These are phyloP conservation scores for Argopecten irradians DNA, from an alignment of 1,140 invertebrate species.

Conservation along the genomic window DNA sequence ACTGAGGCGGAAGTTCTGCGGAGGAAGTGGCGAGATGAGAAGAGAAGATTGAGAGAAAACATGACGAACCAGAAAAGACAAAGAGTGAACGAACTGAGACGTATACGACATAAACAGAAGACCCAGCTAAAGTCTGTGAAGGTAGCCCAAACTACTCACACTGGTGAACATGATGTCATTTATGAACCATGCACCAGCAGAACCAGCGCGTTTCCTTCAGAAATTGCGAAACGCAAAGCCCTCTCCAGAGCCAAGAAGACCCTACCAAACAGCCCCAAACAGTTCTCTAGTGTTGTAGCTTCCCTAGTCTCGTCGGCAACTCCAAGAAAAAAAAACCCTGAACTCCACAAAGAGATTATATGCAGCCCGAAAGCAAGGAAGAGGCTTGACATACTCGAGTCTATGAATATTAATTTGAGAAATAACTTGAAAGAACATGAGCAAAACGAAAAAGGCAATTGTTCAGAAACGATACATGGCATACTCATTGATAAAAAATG, in stretches of 20 bases:
- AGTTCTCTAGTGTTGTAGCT: neutral
- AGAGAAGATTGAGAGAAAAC: neutral
- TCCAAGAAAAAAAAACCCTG: slow-evolving; percentile 28
- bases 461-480: neutral
- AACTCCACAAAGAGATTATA: neutral
- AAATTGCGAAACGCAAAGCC: slow-evolving; percentile 13
- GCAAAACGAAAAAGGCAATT: neutral
- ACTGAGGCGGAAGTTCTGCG: slow-evolving; percentile 31
- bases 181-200: neutral
- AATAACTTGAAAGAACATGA: neutral
- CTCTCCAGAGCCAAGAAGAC: neutral
- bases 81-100: slow-evolving; percentile 12
- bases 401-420: neutral
- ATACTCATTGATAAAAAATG: neutral
- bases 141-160: neutral
- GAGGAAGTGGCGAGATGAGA: slow-evolving; percentile 28
- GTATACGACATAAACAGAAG: neutral
- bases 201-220: neutral
- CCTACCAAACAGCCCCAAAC: neutral
- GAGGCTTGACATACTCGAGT: neutral
- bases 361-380: neutral
- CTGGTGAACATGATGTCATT: neutral
- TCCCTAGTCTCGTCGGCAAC: slow-evolving; percentile 14
- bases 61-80: slow-evolving; percentile 15
- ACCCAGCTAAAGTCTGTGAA: neutral